Percentiles rank a stretch among this genome's conserved stretches.
phyloP scores from a whole-genome alignment of 2,113 vertebrate genomes.

The Chrysochloris asiatica region DNA sequence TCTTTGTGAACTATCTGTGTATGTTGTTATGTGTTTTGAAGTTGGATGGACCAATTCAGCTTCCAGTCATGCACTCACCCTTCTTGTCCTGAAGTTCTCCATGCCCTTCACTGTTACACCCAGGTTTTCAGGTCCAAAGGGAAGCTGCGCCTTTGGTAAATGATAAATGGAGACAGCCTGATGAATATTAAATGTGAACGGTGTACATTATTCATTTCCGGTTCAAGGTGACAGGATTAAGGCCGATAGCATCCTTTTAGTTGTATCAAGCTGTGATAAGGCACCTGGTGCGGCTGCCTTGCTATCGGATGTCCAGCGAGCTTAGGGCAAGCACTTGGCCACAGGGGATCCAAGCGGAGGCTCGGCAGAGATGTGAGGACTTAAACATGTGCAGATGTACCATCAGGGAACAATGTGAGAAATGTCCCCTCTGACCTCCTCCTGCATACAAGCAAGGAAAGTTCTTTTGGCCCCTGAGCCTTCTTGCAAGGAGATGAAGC shows the following conservation, averaged over 20 bases:
- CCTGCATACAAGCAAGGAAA: fast-evolving
- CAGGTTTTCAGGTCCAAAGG: not conserved
- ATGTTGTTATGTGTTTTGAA: not conserved
- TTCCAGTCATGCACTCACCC: not conserved
- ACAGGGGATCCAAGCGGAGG: not conserved
- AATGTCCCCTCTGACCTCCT: not conserved
- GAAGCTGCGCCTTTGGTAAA: conserved; percentile 48
- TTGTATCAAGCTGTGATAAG: conserved; percentile 52
- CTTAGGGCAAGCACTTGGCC: not conserved
- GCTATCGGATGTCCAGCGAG: conserved; percentile 19
- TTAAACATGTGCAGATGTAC: not conserved
- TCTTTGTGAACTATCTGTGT: not conserved
- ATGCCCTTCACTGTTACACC: not conserved
- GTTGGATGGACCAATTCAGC: not conserved
- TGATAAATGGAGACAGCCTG: conserved; percentile 61
- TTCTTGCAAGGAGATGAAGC: not conserved
- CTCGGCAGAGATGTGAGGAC: not conserved
- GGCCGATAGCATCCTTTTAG: conserved; percentile 63
- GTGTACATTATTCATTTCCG: conserved; percentile 77
- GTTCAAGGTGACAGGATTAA: conserved; percentile 78
- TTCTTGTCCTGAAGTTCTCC: no score
- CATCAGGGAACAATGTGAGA: not conserved
- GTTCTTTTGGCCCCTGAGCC: fast-evolving
- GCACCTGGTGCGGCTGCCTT: not conserved
- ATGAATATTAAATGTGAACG: conserved; percentile 76